Percentiles rank a stretch among this genome's conserved stretches.
Conservation (phyloP, 2,113 vertebrate species). For the Gasterosteus aculeatus region DNA sequence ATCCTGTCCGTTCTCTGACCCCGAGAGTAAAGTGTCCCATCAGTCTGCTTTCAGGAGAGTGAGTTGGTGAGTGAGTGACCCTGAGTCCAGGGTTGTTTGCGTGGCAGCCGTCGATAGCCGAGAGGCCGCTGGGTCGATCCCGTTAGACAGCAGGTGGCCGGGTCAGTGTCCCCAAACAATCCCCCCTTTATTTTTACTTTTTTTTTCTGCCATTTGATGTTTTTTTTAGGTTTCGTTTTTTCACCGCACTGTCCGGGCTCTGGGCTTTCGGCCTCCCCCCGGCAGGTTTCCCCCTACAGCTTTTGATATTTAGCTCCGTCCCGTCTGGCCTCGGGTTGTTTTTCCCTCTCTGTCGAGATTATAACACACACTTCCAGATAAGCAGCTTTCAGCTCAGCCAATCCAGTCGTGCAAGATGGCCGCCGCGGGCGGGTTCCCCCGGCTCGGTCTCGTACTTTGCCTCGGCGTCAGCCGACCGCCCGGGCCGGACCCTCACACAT, state of each 20-base stretch:
- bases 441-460: slow-evolving; percentile 25
- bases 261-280: not conserved
- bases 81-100: slow-evolving; percentile 24
- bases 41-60: not conserved
- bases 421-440: not conserved
- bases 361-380: slow-evolving; percentile 60
- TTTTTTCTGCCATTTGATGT: slow-evolving; percentile 23
- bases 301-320: slow-evolving; percentile 14
- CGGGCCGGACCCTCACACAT: slow-evolving; percentile 29
- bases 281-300: not conserved
- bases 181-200: not conserved
- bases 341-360: slow-evolving; percentile 41
- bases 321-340: slow-evolving; percentile 26
- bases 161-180: slow-evolving; percentile 56
- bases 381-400: slow-evolving; percentile 55
- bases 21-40: not conserved
- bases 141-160: slow-evolving; percentile 69
- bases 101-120: slow-evolving; percentile 35
- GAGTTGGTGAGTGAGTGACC: not conserved
- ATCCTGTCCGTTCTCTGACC: not conserved
- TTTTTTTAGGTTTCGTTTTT: slow-evolving; percentile 1
- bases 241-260: not conserved
- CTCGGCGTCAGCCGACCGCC: slow-evolving; percentile 35
- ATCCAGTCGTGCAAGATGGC: slow-evolving; percentile 38
- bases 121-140: slow-evolving; percentile 45